Evolutionary conservation across 1,140 invertebrate species (phyloP).

Genomic region (Xylocopa sonorina): DNA sequence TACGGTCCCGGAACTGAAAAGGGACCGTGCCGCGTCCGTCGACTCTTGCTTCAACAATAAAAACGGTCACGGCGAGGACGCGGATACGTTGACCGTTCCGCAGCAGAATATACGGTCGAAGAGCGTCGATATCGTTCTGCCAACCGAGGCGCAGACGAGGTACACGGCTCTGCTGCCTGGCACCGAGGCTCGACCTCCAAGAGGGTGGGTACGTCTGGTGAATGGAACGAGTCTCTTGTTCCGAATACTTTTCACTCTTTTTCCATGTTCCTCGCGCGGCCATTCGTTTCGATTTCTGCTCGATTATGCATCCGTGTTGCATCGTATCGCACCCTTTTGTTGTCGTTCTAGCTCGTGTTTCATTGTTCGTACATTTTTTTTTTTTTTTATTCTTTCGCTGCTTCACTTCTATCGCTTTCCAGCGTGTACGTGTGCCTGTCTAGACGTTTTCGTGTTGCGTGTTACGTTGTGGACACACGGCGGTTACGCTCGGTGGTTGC

Average conservation of each 20-base stretch:
- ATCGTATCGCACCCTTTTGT: no score
- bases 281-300: no score
- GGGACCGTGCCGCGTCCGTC: conserved; percentile 92
- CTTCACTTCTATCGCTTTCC: not conserved
- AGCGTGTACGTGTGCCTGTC: not conserved
- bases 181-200: conserved; percentile 71
- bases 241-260: conserved; percentile 32
- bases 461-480: not conserved
- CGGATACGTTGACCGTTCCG: conserved; percentile 86
- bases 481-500: not conserved
- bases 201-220: conserved; percentile 78
- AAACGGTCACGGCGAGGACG: conserved; percentile 86
- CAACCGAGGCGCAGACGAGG: conserved; percentile 91
- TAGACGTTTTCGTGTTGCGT: not conserved
- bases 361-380: not conserved
- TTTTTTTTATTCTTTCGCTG: not conserved
- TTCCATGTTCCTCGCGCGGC: not conserved
- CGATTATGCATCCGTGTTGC: not conserved
- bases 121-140: conserved; percentile 94
- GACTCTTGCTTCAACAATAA: conserved; percentile 90
- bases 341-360: not conserved
- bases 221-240: conserved; percentile 31
- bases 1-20: conserved; percentile 90
- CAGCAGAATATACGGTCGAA: conserved; percentile 89
- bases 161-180: conserved; percentile 88